Conservation (phyloP, 1,140 invertebrate genomes). For the Drosophila miranda region DNA sequence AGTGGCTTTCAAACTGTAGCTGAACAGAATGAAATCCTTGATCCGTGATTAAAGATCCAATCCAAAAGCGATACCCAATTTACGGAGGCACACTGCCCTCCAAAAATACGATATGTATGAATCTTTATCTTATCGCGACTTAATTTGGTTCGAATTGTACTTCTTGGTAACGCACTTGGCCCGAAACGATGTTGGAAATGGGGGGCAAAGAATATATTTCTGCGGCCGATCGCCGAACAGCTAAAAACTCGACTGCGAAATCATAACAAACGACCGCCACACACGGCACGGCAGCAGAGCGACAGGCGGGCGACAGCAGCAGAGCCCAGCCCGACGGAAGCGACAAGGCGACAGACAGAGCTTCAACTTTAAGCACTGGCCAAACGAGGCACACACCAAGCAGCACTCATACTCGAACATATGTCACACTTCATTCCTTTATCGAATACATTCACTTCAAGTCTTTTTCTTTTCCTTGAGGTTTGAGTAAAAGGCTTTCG, state of each 20-base stretch:
- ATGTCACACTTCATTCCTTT: too few relatives aligned
- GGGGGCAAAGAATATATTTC: constrained; percentile 23
- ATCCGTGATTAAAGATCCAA: constrained; percentile 5
- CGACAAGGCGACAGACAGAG: too few relatives aligned
- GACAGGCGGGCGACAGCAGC: constrained; percentile 1
- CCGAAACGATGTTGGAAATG: background rate
- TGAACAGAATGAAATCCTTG: background rate
- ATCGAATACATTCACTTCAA: too few relatives aligned
- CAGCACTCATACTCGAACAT: too few relatives aligned
- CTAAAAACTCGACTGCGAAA: constrained; percentile 77
- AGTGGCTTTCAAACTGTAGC: constrained; percentile 10
- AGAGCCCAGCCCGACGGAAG: background rate
- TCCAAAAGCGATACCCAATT: constrained; percentile 6
- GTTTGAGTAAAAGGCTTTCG: too few relatives aligned
- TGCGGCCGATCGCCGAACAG: constrained; percentile 78
- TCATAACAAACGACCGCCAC: constrained; percentile 76
- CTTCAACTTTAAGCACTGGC: too few relatives aligned
- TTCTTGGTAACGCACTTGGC: constrained; percentile 39
- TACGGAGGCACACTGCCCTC: constrained; percentile 1
- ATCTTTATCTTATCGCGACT: constrained; percentile 41
- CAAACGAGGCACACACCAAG: too few relatives aligned
- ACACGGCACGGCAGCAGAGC: constrained; percentile 16
- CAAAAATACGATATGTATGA: constrained; percentile 14
- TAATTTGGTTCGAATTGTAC: constrained; percentile 9
- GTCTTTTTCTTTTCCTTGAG: too few relatives aligned